Conservation (phyloP, 2,888 invertebrate species). For the Rutpela maculata region DNA sequence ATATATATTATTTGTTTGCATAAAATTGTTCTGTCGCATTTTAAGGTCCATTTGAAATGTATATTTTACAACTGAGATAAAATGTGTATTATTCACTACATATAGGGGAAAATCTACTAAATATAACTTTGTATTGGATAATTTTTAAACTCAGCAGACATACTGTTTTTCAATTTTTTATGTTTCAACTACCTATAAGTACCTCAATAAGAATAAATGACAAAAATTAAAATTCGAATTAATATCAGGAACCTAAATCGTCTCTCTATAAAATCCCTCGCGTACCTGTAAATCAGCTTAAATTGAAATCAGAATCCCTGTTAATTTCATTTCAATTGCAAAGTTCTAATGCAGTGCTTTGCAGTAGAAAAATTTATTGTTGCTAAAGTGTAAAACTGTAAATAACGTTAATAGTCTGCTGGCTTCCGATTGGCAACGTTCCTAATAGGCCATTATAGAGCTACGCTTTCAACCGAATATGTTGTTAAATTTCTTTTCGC, state of each 20-base stretch:
- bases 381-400: slow-evolving; percentile 57
- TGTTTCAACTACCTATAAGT: neutral
- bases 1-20: too few species aligned
- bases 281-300: slow-evolving; percentile 23
- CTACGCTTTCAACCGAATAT: slow-evolving; percentile 57
- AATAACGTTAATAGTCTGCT: slow-evolving; percentile 58
- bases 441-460: slow-evolving; percentile 62
- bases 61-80: too few species aligned
- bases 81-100: too few species aligned
- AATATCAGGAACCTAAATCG: neutral
- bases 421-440: slow-evolving; percentile 62
- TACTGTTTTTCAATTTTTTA: too few species aligned
- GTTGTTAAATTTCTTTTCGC: slow-evolving; percentile 58
- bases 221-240: neutral
- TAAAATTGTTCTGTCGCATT: too few species aligned
- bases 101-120: too few species aligned
- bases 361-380: slow-evolving; percentile 51
- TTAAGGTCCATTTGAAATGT: too few species aligned
- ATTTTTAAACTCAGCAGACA: too few species aligned
- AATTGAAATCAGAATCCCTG: slow-evolving; percentile 45
- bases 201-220: neutral
- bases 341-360: slow-evolving; percentile 45
- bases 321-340: slow-evolving; percentile 52
- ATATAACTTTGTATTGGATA: too few species aligned
- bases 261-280: neutral